Percentiles rank a stretch among this genome's conserved stretches.
phyloP scores from a whole-genome alignment of 1,140 invertebrate species.

The Drosophila sulfurigaster region DNA sequence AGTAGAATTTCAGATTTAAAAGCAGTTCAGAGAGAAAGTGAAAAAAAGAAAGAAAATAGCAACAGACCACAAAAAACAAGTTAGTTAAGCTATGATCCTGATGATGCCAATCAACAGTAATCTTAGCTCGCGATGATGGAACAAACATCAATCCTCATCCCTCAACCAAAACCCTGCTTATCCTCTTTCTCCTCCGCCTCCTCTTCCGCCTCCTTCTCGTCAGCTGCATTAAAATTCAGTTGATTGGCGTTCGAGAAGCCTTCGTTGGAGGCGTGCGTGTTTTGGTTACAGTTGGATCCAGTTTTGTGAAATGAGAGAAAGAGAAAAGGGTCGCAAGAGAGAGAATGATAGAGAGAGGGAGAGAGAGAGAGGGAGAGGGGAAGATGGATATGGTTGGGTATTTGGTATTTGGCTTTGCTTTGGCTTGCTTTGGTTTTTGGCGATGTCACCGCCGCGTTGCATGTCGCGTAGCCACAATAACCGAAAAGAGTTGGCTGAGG shows the following conservation, averaged over 20 bases:
- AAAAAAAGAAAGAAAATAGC: too few relatives aligned
- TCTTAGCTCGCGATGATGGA: too few relatives aligned
- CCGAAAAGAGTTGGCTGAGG: slow-evolving; percentile 50
- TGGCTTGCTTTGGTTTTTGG: slow-evolving; percentile 65
- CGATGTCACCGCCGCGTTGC: slow-evolving; percentile 80
- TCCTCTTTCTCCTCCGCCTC: neutral
- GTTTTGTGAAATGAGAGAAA: neutral
- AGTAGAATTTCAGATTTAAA: too few relatives aligned
- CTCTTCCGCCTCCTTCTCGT: neutral
- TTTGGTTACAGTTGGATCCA: slow-evolving; percentile 23
- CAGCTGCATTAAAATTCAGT: slow-evolving; percentile 39
- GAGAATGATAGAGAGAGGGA: neutral
- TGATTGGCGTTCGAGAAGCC: slow-evolving; percentile 33
- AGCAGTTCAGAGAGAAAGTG: too few relatives aligned
- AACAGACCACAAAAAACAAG: too few relatives aligned
- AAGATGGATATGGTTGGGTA: slow-evolving; percentile 2
- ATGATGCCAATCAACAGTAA: too few relatives aligned
- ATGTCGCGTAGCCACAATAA: slow-evolving; percentile 65
- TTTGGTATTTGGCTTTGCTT: slow-evolving; percentile 23
- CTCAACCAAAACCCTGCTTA: too few relatives aligned
- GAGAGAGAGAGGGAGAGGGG: neutral
- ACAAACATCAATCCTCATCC: too few relatives aligned
- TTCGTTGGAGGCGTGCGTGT: slow-evolving; percentile 41
- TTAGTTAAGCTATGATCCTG: too few relatives aligned
- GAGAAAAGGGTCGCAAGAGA: neutral